phyloP scores from a whole-genome alignment of 1,140 invertebrate species.

The Marisa cornuarietis region DNA sequence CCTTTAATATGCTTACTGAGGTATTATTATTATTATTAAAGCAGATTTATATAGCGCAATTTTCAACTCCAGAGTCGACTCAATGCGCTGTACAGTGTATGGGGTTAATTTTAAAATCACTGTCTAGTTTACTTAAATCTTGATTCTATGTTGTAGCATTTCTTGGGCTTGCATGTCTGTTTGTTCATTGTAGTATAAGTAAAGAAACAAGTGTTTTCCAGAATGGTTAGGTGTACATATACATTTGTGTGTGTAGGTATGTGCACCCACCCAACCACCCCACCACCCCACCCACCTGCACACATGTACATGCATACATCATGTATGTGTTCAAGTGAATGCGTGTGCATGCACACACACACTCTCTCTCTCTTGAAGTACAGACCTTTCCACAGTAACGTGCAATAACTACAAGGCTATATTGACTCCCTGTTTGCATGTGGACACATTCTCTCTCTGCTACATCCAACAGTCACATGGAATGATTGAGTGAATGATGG shows the following conservation, averaged over 20 bases:
- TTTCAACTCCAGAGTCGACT: too few species aligned
- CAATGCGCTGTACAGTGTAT: too few species aligned
- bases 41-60: too few species aligned
- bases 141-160: neutral
- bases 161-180: neutral
- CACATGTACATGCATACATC: too few species aligned
- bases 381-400: neutral
- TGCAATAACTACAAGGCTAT: too few species aligned
- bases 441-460: too few species aligned
- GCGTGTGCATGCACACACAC: neutral
- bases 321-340: too few species aligned
- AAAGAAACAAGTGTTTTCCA: neutral
- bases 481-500: too few species aligned
- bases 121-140: neutral
- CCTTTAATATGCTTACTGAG: slow-evolving; percentile 59
- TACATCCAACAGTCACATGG: too few species aligned
- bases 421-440: too few species aligned
- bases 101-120: too few species aligned
- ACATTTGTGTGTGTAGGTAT: slow-evolving; percentile 13
- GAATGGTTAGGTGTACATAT: neutral
- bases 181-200: neutral
- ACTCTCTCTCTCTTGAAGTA: neutral
- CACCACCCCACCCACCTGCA: neutral
- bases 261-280: neutral
- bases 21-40: too few species aligned